Base-by-base conservation (phyloP, 2,797 vertebrate species). In the Calcarius lapponicus region DNA sequence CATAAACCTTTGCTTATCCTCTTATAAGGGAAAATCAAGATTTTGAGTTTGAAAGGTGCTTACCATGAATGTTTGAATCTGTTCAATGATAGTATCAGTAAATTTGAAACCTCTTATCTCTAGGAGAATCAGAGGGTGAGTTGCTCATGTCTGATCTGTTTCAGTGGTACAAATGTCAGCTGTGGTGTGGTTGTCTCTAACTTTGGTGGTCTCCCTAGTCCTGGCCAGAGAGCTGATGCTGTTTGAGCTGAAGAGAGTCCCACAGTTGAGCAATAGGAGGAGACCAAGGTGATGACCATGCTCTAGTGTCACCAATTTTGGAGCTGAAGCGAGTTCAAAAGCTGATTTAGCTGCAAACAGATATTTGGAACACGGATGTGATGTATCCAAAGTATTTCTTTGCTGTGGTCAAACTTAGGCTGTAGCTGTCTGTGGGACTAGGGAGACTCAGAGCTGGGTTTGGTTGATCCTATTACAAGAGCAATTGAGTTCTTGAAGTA, bases 101-200 rank as follows among this genome's bases (percentile, higher is more conserved):
- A 76, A 51, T 65, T 69, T 53, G 38, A 79, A 70, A 61, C 3
- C 10, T 19, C 3, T 75, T 86, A 25, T 12, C 2, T 72, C 58
- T 47, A 0, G 58, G 51, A 66, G 28, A 72, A 38, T 53, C 32
- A 66, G 45, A 69, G 48, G 38, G 5, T 6, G 40, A 47, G 17
- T 36, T 84, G 22, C 40, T 38, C 2, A 4, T 7, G 22, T 38
- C 26, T 71, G 45, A 56, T 53, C 13, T 36, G 13, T 53, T 86
- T 58, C 61, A 47, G 31, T 31, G 26, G 38, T 8, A n/a, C 21
- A 72, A 13, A 32, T 1, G 5, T 26, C 10, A 19, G 31, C 34
- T 83, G 34, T 0, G 0, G 32, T 21, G 32, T 26, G 32, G 24
- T 34, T 11, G 2, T 56, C 40, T 61, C 17, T 51, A 10, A 28